Conservation (phyloP, 2,888 invertebrate species). For the Meiosimyza decipiens region DNA sequence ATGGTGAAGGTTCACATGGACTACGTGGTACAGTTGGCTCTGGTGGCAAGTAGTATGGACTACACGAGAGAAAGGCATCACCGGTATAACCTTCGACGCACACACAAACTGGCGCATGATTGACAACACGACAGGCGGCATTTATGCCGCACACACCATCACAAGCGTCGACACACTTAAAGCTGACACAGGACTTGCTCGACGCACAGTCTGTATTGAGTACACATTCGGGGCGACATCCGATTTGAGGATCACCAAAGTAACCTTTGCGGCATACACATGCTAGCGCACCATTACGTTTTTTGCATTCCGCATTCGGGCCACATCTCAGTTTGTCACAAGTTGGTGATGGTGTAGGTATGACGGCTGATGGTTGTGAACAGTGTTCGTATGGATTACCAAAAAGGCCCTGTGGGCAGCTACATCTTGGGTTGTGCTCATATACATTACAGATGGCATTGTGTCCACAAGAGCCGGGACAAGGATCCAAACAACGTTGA, state of each 20-base stretch:
- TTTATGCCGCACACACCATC: conserved; percentile 79
- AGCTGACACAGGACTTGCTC: conserved; percentile 79
- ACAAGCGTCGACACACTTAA: conserved; percentile 83
- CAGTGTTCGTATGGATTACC: conserved; percentile 86
- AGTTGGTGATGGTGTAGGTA: conserved; percentile 64
- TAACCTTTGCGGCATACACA: conserved; percentile 81
- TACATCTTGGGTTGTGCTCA: conserved; percentile 79
- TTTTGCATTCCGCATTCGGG: conserved; percentile 77
- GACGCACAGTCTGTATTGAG: conserved; percentile 82
- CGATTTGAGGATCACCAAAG: conserved; percentile 82
- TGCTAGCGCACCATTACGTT: conserved; percentile 73
- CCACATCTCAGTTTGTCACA: conserved; percentile 80
- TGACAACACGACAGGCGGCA: conserved; percentile 78
- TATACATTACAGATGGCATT: conserved; percentile 79
- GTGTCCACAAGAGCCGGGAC: conserved; percentile 82
- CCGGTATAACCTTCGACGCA: conserved; percentile 79
- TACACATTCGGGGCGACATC: conserved; percentile 84
- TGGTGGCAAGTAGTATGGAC: conserved; percentile 68
- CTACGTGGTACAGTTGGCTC: conserved; percentile 67
- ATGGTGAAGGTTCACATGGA: conserved; percentile 85
- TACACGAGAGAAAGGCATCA: conserved; percentile 81
- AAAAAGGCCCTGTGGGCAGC: conserved; percentile 74
- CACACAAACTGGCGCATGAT: conserved; percentile 82
- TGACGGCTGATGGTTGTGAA: conserved; percentile 68
- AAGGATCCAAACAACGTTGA: conserved; percentile 81